Evolutionary conservation across 2,797 vertebrate species (phyloP), one percentile per base, ranked within the genome.

Genomic region (Morus bassanus): DNA sequence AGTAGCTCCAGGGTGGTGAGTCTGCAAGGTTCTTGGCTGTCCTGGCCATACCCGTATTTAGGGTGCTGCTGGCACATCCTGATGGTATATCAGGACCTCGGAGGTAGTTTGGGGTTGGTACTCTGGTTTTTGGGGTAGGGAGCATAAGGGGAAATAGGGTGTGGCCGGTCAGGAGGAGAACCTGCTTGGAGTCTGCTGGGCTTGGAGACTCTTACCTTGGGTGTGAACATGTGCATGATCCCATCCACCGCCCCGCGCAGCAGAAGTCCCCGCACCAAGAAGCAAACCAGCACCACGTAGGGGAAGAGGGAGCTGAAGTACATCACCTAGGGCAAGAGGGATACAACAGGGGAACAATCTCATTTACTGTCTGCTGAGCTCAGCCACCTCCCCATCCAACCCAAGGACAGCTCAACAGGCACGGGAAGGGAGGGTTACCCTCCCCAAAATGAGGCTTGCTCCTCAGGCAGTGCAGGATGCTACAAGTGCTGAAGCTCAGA

Each of bases 291-390:
- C 90, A 99, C 99, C 97, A 99, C 97, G 0, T 99, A 99, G 11
- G 99, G 99, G 96, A 99, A 99, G 59, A 99, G 99, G 18, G 99
- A 99, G 97, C 99, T 99, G 98, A 99, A 99, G 96, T 99, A 99
- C 99, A 99, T 99, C 98, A 99, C 99, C 99, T 99, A 92, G 18
- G 65, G 74, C 61, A 28, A 27, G 70, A 59, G 80, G 78, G 65
- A 89, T 6, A 25, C 22, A 11, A 9, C 11, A 3, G 1, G 6
- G 60, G 10, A 31, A 56, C 41, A 3, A 37, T 6, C 13, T 54
- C 73, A 10, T 0, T 3, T 12, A 30, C 33, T 9, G 45, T 13
- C 16, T 1, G 1, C 54, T 1, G 21, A 7, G 11, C 72, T 45
- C 82, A 18, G 50, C 65, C 81, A 27, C 27, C 23, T 57, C 74